Conservation (phyloP, 2,797 vertebrate genomes). For the Eospalax fontanierii region DNA sequence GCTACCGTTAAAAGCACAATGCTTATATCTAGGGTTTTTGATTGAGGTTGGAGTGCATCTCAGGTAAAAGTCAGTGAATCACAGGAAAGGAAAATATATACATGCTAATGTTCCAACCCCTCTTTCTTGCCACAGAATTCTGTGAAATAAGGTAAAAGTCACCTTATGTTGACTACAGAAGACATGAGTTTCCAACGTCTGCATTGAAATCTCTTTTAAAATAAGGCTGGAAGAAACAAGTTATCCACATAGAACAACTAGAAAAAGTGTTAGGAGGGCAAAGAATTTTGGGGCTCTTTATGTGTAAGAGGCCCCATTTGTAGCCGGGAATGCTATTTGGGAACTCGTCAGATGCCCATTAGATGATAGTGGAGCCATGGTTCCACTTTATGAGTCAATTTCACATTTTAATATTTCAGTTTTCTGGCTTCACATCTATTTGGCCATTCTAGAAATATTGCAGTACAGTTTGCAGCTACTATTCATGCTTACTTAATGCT, state of each 20-base stretch:
- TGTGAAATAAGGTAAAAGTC: conserved; percentile 16
- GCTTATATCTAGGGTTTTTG: not conserved
- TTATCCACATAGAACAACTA: conserved; percentile 2
- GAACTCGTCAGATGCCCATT: not conserved
- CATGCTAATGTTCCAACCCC: not conserved
- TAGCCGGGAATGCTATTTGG: not conserved
- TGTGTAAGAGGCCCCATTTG: not conserved
- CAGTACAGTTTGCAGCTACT: not conserved
- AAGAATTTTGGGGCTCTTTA: not conserved
- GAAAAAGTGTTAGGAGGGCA: not conserved
- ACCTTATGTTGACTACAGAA: not conserved
- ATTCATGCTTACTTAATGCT: conserved; percentile 5
- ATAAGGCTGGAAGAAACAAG: not conserved
- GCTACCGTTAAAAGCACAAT: conserved; percentile 13
- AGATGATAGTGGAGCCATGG: not conserved
- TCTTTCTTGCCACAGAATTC: not conserved
- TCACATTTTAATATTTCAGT: conserved; percentile 39
- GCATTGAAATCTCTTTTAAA: not conserved
- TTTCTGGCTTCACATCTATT: conserved; percentile 14
- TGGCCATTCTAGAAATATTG: conserved; percentile 3
- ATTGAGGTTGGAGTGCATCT: not conserved
- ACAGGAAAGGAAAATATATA: not conserved
- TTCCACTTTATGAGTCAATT: not conserved
- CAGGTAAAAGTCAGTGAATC: not conserved
- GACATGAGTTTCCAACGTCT: not conserved